These are phyloP conservation scores for Cynodonichthys magdalenae DNA, from an alignment of 2,797 vertebrate species.

Conservation along the genomic window DNA sequence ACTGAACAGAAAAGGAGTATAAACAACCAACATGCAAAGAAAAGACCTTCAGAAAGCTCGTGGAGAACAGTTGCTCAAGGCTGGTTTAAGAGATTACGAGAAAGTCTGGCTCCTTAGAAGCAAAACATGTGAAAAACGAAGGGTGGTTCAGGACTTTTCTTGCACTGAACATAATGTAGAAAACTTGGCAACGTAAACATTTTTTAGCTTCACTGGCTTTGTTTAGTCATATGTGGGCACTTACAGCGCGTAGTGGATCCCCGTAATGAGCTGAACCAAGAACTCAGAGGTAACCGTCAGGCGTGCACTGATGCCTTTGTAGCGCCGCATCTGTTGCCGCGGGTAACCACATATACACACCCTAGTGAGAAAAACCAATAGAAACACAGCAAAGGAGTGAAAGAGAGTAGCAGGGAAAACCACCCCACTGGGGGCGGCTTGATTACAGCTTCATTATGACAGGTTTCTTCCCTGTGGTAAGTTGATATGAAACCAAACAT, in stretches of 20 bases:
- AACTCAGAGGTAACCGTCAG: slow-evolving; percentile 95
- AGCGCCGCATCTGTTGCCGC: slow-evolving; percentile 92
- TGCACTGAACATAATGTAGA: background rate
- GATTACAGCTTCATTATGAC: slow-evolving; percentile 23
- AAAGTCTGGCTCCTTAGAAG: background rate
- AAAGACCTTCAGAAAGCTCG: background rate
- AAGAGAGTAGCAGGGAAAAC: slow-evolving; percentile 17
- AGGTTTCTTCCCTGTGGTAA: slow-evolving; percentile 21
- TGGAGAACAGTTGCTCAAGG: background rate
- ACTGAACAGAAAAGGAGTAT: background rate
- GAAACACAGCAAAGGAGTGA: slow-evolving; percentile 18
- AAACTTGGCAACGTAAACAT: background rate
- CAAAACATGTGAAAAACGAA: background rate
- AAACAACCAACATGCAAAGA: background rate
- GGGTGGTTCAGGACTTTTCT: background rate
- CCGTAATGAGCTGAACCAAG: slow-evolving; percentile 97
- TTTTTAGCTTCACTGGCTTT: background rate
- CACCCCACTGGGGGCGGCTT: slow-evolving; percentile 7
- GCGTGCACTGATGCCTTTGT: slow-evolving; percentile 89
- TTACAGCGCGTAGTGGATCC: slow-evolving; percentile 98
- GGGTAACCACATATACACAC: slow-evolving; percentile 97
- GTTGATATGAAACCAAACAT: slow-evolving; percentile 11
- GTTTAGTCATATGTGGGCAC: slow-evolving; percentile 54
- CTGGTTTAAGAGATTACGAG: background rate
- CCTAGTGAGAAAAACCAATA: slow-evolving; percentile 71